phyloP scores from a whole-genome alignment of 2,113 vertebrate genomes.

The Girardinichthys multiradiatus region DNA sequence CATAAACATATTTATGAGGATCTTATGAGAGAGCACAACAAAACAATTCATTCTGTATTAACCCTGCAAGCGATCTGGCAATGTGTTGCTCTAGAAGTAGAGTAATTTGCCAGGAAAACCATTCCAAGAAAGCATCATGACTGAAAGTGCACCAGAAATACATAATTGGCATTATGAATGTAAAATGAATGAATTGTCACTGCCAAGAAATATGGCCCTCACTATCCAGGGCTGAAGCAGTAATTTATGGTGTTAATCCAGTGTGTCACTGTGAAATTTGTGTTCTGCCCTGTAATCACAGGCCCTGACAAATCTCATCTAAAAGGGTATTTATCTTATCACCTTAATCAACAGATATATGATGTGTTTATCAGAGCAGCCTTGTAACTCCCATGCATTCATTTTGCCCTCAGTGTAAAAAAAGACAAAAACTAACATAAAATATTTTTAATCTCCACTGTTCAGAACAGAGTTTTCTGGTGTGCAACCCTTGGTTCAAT shows the following conservation, averaged over 20 bases:
- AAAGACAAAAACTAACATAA: background rate
- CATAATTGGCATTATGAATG: constrained; percentile 23
- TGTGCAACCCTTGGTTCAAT: constrained; percentile 56
- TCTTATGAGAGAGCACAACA: background rate
- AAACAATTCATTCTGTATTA: constrained; percentile 15
- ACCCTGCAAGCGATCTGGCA: background rate
- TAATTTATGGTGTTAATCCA: constrained; percentile 24
- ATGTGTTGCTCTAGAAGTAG: constrained; percentile 9
- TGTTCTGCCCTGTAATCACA: constrained; percentile 41
- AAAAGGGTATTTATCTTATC: constrained; percentile 52
- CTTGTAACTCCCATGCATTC: constrained; percentile 13
- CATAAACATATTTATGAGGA: background rate
- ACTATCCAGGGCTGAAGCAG: background rate
- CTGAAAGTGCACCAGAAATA: constrained; percentile 14
- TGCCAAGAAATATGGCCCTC: background rate
- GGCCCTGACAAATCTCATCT: constrained; percentile 32
- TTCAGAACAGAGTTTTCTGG: constrained; percentile 38
- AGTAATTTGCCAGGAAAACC: constrained; percentile 13
- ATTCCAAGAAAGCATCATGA: constrained; percentile 1
- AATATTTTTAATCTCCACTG: constrained; percentile 30
- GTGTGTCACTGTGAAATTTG: constrained; percentile 26
- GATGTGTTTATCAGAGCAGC: constrained; percentile 54
- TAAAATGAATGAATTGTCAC: background rate
- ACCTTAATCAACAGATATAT: constrained; percentile 60
- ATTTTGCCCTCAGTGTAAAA: background rate